Evolutionary conservation across 2,797 vertebrate species (phyloP).

Genomic region (Danionella dracula): DNA sequence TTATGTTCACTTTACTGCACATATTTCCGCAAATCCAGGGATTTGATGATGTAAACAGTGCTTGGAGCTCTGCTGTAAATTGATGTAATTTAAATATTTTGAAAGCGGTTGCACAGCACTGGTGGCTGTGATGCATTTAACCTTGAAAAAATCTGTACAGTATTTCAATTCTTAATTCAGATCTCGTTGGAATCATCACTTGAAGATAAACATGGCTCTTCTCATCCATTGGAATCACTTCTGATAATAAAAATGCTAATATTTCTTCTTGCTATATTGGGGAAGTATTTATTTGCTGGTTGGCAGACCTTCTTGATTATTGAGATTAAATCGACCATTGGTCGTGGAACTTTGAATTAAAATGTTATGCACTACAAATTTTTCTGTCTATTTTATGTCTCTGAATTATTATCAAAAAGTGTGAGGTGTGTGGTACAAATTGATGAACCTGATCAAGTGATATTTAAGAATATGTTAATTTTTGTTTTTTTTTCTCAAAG

Average conservation of each 20-base stretch:
- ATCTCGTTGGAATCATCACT: not conserved
- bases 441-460: too few species aligned
- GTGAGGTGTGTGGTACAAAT: too few species aligned
- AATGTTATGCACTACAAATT: too few species aligned
- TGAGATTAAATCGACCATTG: not conserved
- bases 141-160: not conserved
- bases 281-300: not conserved
- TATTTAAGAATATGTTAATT: too few species aligned
- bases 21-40: slow-evolving; percentile 23
- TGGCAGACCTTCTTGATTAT: not conserved
- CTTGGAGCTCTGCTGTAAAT: not conserved
- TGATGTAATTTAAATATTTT: slow-evolving; percentile 16
- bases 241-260: not conserved
- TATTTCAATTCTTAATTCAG: not conserved
- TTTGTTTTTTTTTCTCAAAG: too few species aligned
- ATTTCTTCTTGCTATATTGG: not conserved
- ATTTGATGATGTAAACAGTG: slow-evolving; percentile 31
- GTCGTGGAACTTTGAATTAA: not conserved
- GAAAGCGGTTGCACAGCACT: not conserved
- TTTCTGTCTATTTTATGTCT: too few species aligned
- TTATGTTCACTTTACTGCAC: slow-evolving; percentile 23
- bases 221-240: not conserved
- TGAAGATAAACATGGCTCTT: not conserved
- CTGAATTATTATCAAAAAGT: too few species aligned
- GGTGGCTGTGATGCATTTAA: not conserved